Evolutionary conservation across 2,888 invertebrate species (phyloP).

Genomic region (Philaethria dido): DNA sequence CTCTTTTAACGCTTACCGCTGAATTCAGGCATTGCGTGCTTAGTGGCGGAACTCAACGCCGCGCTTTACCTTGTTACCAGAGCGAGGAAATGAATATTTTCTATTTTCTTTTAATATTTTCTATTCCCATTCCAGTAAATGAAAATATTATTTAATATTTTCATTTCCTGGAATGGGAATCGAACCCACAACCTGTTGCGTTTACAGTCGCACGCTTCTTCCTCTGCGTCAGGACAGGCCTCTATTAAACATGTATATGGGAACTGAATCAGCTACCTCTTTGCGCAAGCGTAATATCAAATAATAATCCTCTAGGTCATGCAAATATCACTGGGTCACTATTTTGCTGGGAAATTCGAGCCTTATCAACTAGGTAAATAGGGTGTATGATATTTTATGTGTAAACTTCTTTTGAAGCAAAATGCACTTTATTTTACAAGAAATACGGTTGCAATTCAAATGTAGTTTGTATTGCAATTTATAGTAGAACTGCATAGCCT

Average conservation of each 20-base stretch:
- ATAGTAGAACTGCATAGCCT: background rate
- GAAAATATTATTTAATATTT: too few relatives aligned
- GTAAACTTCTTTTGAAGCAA: background rate
- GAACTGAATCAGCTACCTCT: conserved; percentile 10
- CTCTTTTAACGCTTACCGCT: too few relatives aligned
- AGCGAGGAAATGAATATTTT: too few relatives aligned
- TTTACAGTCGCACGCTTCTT: too few relatives aligned
- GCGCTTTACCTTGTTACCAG: too few relatives aligned
- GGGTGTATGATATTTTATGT: background rate
- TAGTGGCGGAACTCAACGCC: too few relatives aligned
- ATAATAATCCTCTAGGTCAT: conserved; percentile 34
- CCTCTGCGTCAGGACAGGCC: too few relatives aligned
- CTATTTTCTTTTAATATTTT: too few relatives aligned
- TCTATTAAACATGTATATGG: conserved; percentile 27
- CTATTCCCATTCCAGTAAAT: too few relatives aligned
- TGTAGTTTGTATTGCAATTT: background rate
- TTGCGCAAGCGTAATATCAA: conserved; percentile 20
- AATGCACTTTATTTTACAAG: background rate
- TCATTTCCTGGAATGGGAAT: too few relatives aligned
- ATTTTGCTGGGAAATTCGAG: conserved; percentile 5
- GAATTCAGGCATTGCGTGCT: too few relatives aligned
- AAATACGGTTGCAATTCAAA: background rate
- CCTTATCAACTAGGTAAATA: conserved; percentile 7
- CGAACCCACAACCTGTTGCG: too few relatives aligned
- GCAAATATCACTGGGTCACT: conserved; percentile 32